Base-by-base conservation (phyloP, 1,140 invertebrate genomes). In the Sesamia nonagrioides region DNA sequence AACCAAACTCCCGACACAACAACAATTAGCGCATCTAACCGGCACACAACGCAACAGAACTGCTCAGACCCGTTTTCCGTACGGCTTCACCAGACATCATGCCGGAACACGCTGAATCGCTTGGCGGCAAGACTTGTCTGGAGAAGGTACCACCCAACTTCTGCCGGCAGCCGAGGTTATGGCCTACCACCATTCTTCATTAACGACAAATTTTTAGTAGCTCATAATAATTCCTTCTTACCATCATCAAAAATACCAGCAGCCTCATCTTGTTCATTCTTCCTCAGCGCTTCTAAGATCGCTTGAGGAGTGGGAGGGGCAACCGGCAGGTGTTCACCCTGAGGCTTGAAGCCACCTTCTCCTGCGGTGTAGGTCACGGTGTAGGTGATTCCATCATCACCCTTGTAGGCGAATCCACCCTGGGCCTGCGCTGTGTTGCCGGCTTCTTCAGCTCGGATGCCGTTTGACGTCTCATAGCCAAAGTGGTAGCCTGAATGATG, bases 301-400 rank as follows among this genome's bases (percentile, higher is more conserved):
- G 88, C 95, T 79, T 92, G 91, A 66, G 97, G 97, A 86, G 97
- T 97, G 45, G 97, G 97, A 1, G 97, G 97, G 35, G 97, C 96
- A 4, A 97, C 97, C 11, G 97, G 97, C 35, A 98, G 88, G 89
- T 97, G 97, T 52, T 96, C 96, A 35, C 97, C 97, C 77, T 96
- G 92, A 0, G 97, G 96, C 76, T 96, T 96, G 92, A 97, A 98
- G 6, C 97, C 97, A 78, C 97, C 97, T 87, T 98, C 97, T 83
- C 98, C 97, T 48, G 97, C 97, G 6, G 96, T 96, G 93, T 98
- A 98, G 2, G 96, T 96, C 13, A 98, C 87, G 1, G 95, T 95
- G 80, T 97, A 96, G 9, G 96, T 93, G 17, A 96, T 92, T 0
- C 98, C 97, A 87, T 98, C 97, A 4, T 97, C 96, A 17, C 96